phyloP scores from a whole-genome alignment of 2,797 vertebrate genomes.

The Alauda arvensis region DNA sequence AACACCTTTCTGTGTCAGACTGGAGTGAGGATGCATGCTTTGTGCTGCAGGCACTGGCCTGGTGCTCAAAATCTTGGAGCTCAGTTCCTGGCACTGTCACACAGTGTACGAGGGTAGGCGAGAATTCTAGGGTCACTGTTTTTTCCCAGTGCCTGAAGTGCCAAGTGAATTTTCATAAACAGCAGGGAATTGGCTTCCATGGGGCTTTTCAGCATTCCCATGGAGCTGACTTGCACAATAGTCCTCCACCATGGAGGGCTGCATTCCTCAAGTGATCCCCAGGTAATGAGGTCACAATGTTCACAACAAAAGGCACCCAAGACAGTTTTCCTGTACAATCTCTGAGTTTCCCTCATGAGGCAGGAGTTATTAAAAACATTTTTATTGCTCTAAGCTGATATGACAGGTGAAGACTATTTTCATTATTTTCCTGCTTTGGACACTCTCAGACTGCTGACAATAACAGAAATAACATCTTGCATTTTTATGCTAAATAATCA shows the following conservation, averaged over 20 bases:
- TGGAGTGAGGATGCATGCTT: background rate
- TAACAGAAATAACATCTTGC: background rate
- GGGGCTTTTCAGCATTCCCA: background rate
- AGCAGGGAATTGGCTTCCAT: background rate
- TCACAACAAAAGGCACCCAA: background rate
- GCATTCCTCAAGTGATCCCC: background rate
- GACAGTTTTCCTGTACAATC: background rate
- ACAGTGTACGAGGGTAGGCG: rapidly evolving
- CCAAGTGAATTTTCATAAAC: background rate
- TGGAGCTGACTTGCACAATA: background rate
- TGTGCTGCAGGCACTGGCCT: background rate
- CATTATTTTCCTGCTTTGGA: background rate
- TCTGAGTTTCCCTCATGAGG: background rate
- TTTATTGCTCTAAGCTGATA: background rate
- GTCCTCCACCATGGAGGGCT: background rate
- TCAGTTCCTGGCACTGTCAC: background rate
- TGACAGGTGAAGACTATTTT: background rate
- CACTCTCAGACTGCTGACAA: background rate
- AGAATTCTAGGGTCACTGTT: background rate
- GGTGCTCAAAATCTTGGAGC: background rate
- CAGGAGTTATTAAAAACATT: background rate
- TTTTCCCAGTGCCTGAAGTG: background rate
- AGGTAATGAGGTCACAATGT: background rate
- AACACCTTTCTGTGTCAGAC: background rate
- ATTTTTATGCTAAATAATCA: background rate